Evolutionary conservation across 2,888 invertebrate genomes (phyloP).

Genomic region (Diplazon laetatorius): DNA sequence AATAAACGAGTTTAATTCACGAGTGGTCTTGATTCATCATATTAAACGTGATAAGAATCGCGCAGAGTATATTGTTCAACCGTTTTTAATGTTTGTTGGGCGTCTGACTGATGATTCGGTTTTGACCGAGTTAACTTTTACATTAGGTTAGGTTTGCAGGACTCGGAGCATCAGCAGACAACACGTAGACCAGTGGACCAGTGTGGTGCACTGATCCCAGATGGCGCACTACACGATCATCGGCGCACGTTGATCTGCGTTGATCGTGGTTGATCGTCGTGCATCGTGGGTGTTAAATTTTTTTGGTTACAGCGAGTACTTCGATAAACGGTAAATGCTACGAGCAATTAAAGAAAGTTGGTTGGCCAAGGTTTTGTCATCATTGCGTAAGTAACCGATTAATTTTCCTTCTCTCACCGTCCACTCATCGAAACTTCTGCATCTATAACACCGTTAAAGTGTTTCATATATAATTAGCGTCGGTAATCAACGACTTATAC

Average conservation of each 20-base stretch:
- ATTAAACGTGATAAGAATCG: neutral
- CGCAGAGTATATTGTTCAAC: neutral
- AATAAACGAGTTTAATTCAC: neutral
- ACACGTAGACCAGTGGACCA: too few relatives aligned
- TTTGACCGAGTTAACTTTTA: slow-evolving; percentile 12
- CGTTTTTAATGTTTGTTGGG: slow-evolving; percentile 10
- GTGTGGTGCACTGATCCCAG: too few relatives aligned
- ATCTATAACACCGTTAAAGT: too few relatives aligned
- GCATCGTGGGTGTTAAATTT: neutral
- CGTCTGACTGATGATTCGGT: slow-evolving; percentile 13
- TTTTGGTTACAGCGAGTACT: slow-evolving; percentile 4
- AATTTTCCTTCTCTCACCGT: slow-evolving; percentile 4
- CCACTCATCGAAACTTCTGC: slow-evolving; percentile 18
- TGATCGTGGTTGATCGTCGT: neutral
- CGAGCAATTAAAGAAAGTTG: slow-evolving; percentile 60
- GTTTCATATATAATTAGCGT: neutral
- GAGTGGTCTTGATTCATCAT: neutral
- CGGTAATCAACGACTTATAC: neutral
- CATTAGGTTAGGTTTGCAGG: slow-evolving; percentile 5
- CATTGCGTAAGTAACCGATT: slow-evolving; percentile 65
- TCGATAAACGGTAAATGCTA: slow-evolving; percentile 65
- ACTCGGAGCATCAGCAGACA: too few relatives aligned
- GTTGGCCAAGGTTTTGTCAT: slow-evolving; percentile 62
- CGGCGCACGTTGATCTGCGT: slow-evolving; percentile 19
- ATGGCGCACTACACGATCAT: too few relatives aligned